Base-by-base conservation (phyloP, 2,113 vertebrate species). In the Setophaga petechia region DNA sequence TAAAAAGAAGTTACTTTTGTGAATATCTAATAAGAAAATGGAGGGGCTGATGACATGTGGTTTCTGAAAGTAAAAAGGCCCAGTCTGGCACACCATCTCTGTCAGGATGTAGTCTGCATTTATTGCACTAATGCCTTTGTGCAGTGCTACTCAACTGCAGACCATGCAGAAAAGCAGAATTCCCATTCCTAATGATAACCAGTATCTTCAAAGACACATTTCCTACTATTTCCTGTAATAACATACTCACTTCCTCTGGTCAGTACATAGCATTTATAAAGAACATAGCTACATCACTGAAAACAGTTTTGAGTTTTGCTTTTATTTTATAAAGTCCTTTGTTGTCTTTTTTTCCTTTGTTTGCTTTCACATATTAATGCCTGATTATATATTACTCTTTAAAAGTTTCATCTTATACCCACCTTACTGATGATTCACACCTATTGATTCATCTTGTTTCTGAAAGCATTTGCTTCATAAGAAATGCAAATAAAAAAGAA, bases 391-490 rank as follows among this genome's bases (percentile, higher is more conserved):
- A 24, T 46, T 23, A 75, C 21, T 69, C 13, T 55, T 89, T 15
- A 16, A 39, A 84, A 44, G 19, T 12, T 94, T 85, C 39, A 69
- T 78, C 20, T 76, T 84, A 24, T 39, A 78, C 63, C 35, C 10
- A 87, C 57, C 35, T 84, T 75, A 67, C 5, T 85, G 74, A 89
- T 18, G 33, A 94, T 58, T 49, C 18, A 69, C 28, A 95, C 77
- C 83, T 82, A 65, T 30, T 65, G 71, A 65, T 49, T 73, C 20
- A 13, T 82, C 57, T 87, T 85, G 57, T 89, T 97, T 94, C 86
- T 89, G 85, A 96, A 95, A 92, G 84, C 30, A 81, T 81, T 96
- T 67, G 17, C 52, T 66, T 63, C 41, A 43, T 27, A 55, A 93
- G 43, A 88, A 88, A 65, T 27, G 61, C 16, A 95, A 81, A 14